Evolutionary conservation across 1,140 invertebrate genomes (phyloP), one percentile per base, ranked within the genome.

Genomic region (Penaeus indicus): DNA sequence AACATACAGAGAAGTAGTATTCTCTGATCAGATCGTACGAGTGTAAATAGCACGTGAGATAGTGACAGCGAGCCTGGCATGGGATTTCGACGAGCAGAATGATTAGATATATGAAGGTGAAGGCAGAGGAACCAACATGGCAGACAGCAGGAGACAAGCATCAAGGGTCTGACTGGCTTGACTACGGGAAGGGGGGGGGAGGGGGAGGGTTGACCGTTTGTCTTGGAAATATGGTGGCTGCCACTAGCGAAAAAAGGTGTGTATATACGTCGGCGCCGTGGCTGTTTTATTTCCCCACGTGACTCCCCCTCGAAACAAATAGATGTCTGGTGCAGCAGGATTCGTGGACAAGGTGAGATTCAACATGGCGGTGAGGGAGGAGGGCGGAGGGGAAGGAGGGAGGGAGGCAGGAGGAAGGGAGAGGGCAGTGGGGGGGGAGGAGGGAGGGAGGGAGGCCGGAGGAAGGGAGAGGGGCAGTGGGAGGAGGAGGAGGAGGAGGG

Each of bases 331-430:
- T 62, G 22, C 22, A 18, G 42, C 54, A 54, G 54, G 54, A 54
- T 54, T 54, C 78, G 77, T 81, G 27, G 62, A 63, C 27, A 81
- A 62, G 77, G 85, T 79, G 60, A 86, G 85, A 80, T 86, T 86
- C 85, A 83, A 88, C 42, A 83, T 88, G 86, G 86, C 80, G 86
- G 86, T 69, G 86, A 78, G 69, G 78, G 86, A 32, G 86, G 86
- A 64, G 61, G 78, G 32, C 11, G 67, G 32, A 18, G 67, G n/a
- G 67, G 67, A 72, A 16, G 67, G 32, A 72, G 67, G 32, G 67
- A 32, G n/a, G 32, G 32, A 72, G 67, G 67, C 10, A 8, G 32
- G 32, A 2, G 18, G 32, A 19, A 18, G 10, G 67, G 67, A 72
- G 32, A 13, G 18, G 21, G 67, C 1, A 1, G 18, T 1, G 19